Percentiles rank a stretch among this genome's conserved stretches.
These are phyloP conservation scores for Chloropsis hardwickii DNA, from an alignment of 2,113 vertebrate genomes.

Conservation along the genomic window DNA sequence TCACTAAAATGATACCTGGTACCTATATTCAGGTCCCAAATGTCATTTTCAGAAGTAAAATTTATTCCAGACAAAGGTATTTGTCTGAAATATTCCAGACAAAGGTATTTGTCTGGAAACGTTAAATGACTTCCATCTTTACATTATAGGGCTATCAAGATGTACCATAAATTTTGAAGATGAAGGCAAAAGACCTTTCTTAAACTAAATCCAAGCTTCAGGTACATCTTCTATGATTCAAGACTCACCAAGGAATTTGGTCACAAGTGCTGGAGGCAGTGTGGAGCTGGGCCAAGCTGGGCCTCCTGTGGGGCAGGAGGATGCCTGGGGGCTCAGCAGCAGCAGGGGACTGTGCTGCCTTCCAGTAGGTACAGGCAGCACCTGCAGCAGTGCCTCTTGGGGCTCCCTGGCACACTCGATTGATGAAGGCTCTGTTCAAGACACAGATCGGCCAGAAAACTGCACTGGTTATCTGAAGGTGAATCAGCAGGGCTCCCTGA, in stretches of 20 bases:
- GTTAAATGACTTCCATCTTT: not conserved
- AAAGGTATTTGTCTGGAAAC: not conserved
- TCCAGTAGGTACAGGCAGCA: not conserved
- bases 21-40: not conserved
- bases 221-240: not conserved
- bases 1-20: not conserved
- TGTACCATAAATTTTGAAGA: not conserved
- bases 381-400: not conserved
- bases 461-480: not conserved
- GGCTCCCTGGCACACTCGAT: accelerated
- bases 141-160: not conserved
- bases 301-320: not conserved
- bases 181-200: not conserved
- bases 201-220: not conserved
- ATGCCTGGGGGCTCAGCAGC: not conserved
- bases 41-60: not conserved
- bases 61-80: not conserved
- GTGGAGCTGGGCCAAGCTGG: not conserved
- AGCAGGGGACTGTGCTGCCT: not conserved
- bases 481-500: not conserved
- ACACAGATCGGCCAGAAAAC: accelerated
- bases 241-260: not conserved
- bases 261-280: not conserved
- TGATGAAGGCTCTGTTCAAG: not conserved
- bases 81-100: not conserved